A percentile compares a stretch with the other conserved stretches of the same genome.
Conservation (phyloP, 2,113 vertebrate genomes). For the human region GRCh38 chr9:2668001-2668500, state of each 20-base stretch:
- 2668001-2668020: too few species aligned
- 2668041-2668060: background rate
- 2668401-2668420: background rate
- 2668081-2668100: background rate
- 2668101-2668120: background rate
- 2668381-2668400: background rate
- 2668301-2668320: background rate
- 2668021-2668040: too few species aligned
- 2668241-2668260: background rate
- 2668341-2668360: background rate
- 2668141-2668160: background rate
- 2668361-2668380: background rate
- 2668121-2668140: background rate
- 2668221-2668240: background rate
- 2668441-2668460: background rate
- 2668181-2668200: background rate
- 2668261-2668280: background rate
- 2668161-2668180: background rate
- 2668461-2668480: background rate
- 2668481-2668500: background rate
- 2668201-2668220: background rate
- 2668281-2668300: background rate
- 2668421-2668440: background rate
- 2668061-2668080: background rate
- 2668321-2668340: background rate